Base-by-base conservation (phyloP, 2,888 invertebrate genomes). In the Rhodophaea formosa region DNA sequence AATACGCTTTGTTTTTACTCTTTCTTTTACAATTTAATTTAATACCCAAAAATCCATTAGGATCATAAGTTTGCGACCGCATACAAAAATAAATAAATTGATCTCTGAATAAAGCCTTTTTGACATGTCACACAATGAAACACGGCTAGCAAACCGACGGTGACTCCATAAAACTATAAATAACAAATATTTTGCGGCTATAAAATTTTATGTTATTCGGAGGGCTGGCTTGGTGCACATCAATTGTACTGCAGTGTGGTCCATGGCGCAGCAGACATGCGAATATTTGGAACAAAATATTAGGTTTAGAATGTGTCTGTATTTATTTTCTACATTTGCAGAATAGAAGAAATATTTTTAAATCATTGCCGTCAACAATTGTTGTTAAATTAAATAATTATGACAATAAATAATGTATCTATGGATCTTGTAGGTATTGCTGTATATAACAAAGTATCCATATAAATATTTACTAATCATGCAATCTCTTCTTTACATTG, bases 141-240 rank as follows among this genome's bases (percentile, higher is more conserved):
- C 62, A 66, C 62, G 65, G 65, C 65, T 70, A 63, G 67, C 64
- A 72, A 76, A 75, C 77, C 75, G 72, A 77, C 79, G 74, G 74
- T 70, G 77, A 68, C 72, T 72, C 77, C 79, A 80, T 83, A 80
- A 82, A 84, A 83, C 85, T 84, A 84, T 86, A 87, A 86, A 87
- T 85, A 84, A 86, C 83, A 88, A 85, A 87, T 86, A 84, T 86
- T 23, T 84, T 79, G 77, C 75, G 69, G 76, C 73, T 79, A 80
- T 88, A 88, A 86, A 87, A 84, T 85, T 88, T 87, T 87, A 89
- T 85, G 83, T 75, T 68, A 72, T 75, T 72, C 72, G 78, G 81
- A 77, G 77, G 74, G 75, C 56, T 68, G 68, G 64, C 61, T 70
- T 72, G 23, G 77, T 70, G 74, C 71, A 72, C 74, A 77, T 77